Conservation (phyloP, 2,888 invertebrate genomes). For the Rhaphigaster nebulosa region DNA sequence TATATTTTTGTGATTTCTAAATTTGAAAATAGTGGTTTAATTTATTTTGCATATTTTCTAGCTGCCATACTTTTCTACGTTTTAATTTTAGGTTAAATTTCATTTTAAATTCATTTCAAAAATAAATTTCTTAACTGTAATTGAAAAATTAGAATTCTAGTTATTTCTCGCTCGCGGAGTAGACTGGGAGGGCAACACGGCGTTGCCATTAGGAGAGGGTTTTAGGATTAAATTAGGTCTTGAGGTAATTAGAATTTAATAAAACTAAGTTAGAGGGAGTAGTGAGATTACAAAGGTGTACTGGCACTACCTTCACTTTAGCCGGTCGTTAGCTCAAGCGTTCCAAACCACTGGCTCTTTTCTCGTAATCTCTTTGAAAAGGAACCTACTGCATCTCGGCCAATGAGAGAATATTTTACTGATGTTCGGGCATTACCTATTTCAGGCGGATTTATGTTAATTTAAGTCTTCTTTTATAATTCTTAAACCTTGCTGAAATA, state of each 20-base stretch:
- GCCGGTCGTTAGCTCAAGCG: not conserved
- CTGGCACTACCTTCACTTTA: not conserved
- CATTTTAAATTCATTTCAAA: not conserved
- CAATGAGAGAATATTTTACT: not conserved
- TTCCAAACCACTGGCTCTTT: not conserved
- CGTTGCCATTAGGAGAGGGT: not conserved
- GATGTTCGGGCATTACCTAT: not conserved
- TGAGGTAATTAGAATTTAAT: slow-evolving; percentile 20
- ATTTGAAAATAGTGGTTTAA: too few relatives aligned
- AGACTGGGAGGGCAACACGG: not conserved
- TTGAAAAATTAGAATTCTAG: not conserved
- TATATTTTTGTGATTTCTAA: too few relatives aligned
- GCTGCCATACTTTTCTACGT: too few relatives aligned
- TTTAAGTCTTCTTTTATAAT: not conserved
- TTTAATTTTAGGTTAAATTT: not conserved
- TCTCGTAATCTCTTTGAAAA: not conserved
- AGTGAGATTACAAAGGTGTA: not conserved
- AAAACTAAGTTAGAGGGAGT: not conserved
- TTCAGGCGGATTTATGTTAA: not conserved
- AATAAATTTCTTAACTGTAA: not conserved
- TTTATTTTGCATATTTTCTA: too few relatives aligned
- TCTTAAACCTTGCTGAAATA: not conserved
- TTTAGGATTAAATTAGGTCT: not conserved
- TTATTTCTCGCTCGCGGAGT: not conserved
- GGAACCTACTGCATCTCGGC: not conserved